A percentile compares a stretch with the other conserved stretches of the same genome.
These are phyloP conservation scores for Drosophila parthenogenetica DNA, from an alignment of 2,888 invertebrate genomes.

Conservation along the genomic window DNA sequence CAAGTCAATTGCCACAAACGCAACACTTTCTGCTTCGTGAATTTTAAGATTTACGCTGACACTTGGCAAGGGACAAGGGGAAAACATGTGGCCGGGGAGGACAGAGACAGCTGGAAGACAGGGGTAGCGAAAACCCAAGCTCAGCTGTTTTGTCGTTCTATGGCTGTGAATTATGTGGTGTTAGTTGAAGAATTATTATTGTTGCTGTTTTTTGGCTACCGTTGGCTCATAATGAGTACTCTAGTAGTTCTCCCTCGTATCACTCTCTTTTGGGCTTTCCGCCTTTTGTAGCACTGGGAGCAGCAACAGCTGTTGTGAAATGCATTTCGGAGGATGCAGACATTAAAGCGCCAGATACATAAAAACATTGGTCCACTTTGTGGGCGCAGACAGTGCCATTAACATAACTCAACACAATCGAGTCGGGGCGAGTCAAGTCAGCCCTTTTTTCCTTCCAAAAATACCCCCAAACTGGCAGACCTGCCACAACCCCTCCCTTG, in stretches of 20 bases:
- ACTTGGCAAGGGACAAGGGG: constrained; percentile 52
- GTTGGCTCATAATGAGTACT: constrained; percentile 30
- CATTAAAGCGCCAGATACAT: constrained; percentile 44
- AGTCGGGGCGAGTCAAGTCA: constrained; percentile 25
- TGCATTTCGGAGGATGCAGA: constrained; percentile 51
- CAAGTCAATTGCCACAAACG: constrained; percentile 68
- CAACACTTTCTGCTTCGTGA: constrained; percentile 75
- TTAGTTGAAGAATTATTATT: constrained; percentile 50
- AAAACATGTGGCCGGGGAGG: background rate
- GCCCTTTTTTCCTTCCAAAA: constrained; percentile 51
- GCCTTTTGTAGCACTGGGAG: background rate
- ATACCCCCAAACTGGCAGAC: constrained; percentile 25
- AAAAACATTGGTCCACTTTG: constrained; percentile 63
- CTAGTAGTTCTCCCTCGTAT: constrained; percentile 9
- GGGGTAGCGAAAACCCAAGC: constrained; percentile 20
- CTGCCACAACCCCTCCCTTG: background rate
- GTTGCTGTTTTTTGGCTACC: constrained; percentile 42
- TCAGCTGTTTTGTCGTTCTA: constrained; percentile 65
- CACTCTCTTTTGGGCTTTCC: background rate
- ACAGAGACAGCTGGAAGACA: constrained; percentile 3
- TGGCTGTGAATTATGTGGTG: constrained; percentile 67
- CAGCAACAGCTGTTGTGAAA: constrained; percentile 46
- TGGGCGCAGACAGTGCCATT: constrained; percentile 73
- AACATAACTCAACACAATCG: constrained; percentile 72
- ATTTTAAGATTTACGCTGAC: constrained; percentile 79